Evolutionary conservation across 2,113 vertebrate genomes (phyloP).

Genomic region (Oncorhynchus tshawytscha): DNA sequence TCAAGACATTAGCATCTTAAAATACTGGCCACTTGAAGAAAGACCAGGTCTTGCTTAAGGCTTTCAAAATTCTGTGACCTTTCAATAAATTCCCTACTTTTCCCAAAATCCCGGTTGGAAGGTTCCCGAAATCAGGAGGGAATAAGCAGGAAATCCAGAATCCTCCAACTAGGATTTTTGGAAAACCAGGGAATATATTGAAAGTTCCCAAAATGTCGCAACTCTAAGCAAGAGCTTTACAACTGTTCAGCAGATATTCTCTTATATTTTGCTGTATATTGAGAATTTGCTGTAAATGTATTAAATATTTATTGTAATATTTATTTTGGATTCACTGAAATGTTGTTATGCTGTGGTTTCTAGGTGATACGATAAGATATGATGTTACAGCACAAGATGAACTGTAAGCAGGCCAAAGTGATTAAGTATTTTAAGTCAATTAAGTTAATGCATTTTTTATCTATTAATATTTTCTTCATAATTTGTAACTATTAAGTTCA

Average conservation of each 20-base stretch:
- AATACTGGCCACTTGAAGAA: background rate
- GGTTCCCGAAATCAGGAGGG: background rate
- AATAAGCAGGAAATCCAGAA: too few species aligned
- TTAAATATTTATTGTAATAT: background rate
- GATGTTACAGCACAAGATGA: background rate
- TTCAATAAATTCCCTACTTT: too few species aligned
- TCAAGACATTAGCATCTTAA: background rate
- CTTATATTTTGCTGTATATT: background rate
- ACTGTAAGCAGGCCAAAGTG: conserved; percentile 1
- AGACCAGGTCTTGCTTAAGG: conserved; percentile 1
- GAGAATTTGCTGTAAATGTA: background rate
- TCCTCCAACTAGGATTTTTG: too few species aligned
- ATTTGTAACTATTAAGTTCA: conserved; percentile 47
- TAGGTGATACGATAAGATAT: background rate
- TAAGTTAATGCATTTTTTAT: conserved; percentile 52
- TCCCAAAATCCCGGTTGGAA: too few species aligned
- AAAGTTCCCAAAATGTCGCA: too few species aligned
- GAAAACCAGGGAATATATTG: too few species aligned
- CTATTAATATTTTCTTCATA: conserved; percentile 51
- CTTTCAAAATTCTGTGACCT: too few species aligned
- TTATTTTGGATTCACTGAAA: background rate
- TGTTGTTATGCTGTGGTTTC: background rate
- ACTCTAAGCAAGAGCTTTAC: conserved; percentile 4
- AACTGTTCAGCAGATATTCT: background rate
- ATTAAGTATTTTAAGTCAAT: conserved; percentile 29